Conservation (phyloP, 2,113 vertebrate genomes). For the Beaufortia kweichowensis region DNA sequence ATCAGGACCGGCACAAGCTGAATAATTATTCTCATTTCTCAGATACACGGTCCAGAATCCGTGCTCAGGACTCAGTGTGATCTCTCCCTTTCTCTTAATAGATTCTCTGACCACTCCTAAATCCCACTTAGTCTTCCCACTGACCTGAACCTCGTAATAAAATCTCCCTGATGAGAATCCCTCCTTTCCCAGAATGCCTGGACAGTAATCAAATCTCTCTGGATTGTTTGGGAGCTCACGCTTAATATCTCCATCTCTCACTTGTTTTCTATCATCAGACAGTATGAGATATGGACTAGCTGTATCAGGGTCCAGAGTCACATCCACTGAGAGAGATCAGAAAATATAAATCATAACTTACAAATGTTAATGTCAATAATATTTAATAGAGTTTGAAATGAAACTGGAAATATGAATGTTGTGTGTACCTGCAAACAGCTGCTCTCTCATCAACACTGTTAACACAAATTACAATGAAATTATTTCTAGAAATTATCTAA, state of each 20-base stretch:
- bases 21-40: rapidly evolving
- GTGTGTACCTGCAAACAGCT: neutral
- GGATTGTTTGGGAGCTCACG: neutral
- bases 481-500: too few relatives aligned
- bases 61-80: neutral
- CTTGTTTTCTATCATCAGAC: slow-evolving; percentile 13
- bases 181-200: neutral
- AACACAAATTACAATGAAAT: neutral
- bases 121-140: neutral
- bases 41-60: neutral
- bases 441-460: neutral
- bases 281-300: neutral
- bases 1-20: rapidly evolving
- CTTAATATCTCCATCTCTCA: neutral
- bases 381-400: too few relatives aligned
- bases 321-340: too few relatives aligned
- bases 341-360: too few relatives aligned
- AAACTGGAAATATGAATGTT: too few relatives aligned
- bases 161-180: neutral
- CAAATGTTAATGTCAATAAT: too few relatives aligned
- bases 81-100: neutral
- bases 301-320: neutral
- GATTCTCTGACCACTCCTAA: neutral
- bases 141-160: neutral
- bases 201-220: neutral